Evolutionary conservation across 2,888 invertebrate species (phyloP).

Genomic region (Lochmaea crataegi): DNA sequence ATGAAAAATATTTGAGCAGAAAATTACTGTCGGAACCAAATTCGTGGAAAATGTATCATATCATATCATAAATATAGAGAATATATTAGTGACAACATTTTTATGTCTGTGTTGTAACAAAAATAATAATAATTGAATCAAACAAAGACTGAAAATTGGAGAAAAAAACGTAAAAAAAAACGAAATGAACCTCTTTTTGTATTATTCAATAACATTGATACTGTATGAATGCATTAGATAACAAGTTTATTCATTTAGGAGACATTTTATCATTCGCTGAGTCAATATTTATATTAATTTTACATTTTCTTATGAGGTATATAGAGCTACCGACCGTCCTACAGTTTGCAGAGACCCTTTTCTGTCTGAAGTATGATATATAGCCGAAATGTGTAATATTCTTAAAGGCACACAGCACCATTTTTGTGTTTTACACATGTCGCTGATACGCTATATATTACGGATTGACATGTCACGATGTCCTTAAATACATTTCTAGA

Average conservation of each 20-base stretch:
- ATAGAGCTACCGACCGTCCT: constrained; percentile 1
- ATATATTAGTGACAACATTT: too few species aligned
- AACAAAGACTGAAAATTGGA: too few species aligned
- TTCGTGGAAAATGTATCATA: too few species aligned
- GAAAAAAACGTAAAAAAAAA: too few species aligned
- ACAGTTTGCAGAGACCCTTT: constrained; percentile 39
- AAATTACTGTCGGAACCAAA: too few species aligned
- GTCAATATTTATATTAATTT: neutral
- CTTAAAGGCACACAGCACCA: constrained; percentile 51
- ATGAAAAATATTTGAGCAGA: too few species aligned
- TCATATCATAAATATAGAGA: too few species aligned
- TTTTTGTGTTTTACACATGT: constrained; percentile 58
- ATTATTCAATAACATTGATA: neutral
- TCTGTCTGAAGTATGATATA: constrained; percentile 58
- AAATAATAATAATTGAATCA: too few species aligned
- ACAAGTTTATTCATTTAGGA: too few species aligned
- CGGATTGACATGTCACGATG: constrained; percentile 57
- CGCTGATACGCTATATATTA: constrained; percentile 58
- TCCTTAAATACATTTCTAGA: constrained; percentile 45
- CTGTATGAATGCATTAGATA: neutral
- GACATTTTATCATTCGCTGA: neutral
- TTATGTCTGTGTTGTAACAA: too few species aligned
- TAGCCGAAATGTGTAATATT: constrained; percentile 58
- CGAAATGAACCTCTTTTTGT: too few species aligned
- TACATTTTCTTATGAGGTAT: neutral